A percentile compares a stretch with the other conserved stretches of the same genome.
phyloP scores from a whole-genome alignment of 2,797 vertebrate genomes.

The Poeciliopsis presidionis region DNA sequence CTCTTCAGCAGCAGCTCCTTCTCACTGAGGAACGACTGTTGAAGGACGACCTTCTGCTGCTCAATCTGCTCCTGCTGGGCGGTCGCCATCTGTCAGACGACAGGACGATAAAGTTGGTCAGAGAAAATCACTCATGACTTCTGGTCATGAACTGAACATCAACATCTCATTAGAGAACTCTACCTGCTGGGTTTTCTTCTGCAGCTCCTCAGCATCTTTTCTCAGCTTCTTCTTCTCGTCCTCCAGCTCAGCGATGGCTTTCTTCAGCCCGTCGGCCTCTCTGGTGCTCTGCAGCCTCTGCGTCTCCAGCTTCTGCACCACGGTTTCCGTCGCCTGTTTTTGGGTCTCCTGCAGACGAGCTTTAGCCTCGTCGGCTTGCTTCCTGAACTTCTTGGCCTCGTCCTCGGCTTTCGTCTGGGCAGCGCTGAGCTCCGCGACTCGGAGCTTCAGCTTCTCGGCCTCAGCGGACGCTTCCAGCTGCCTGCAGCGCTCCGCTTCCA shows the following conservation, averaged over 20 bases:
- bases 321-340: constrained; percentile 83
- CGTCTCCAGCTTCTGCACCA: constrained; percentile 89
- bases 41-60: constrained; percentile 88
- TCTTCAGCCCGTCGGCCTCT: constrained; percentile 86
- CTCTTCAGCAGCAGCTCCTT: constrained; percentile 89
- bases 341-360: constrained; percentile 83
- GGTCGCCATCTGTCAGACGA: constrained; percentile 83
- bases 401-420: constrained; percentile 89
- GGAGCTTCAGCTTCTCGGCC: constrained; percentile 88
- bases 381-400: constrained; percentile 90
- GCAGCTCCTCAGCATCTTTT: constrained; percentile 86
- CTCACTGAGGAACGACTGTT: constrained; percentile 89
- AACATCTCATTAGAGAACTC: not conserved
- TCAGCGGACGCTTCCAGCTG: constrained; percentile 88
- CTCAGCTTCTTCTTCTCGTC: constrained; percentile 89
- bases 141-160: not conserved
- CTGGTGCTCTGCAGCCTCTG: constrained; percentile 89
- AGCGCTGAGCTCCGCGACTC: constrained; percentile 87
- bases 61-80: constrained; percentile 89
- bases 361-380: constrained; percentile 90
- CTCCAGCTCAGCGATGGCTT: constrained; percentile 87
- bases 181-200: constrained; percentile 94
- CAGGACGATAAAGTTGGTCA: constrained; percentile 5
- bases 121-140: constrained; percentile 7
- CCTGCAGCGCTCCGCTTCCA: constrained; percentile 88